Percentiles rank a stretch among this genome's conserved stretches.
Evolutionary conservation across 2,797 vertebrate genomes (phyloP).

Genomic region (Xenentodon cancila): DNA sequence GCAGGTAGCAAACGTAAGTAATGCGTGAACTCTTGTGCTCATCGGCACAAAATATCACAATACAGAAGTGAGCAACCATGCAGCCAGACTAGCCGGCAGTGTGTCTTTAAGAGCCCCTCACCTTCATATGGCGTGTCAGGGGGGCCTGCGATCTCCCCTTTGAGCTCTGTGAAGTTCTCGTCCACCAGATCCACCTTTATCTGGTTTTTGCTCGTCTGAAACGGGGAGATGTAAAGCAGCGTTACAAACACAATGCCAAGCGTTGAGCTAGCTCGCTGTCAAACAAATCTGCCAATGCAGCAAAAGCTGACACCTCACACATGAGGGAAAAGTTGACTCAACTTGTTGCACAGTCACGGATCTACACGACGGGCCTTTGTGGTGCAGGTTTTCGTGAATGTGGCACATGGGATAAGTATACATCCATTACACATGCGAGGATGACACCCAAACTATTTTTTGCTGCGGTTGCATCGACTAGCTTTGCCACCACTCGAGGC

Average conservation of each 20-base stretch:
- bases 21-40: no score
- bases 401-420: neutral
- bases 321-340: conserved; percentile 52
- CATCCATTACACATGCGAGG: neutral
- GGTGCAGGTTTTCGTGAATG: neutral
- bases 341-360: conserved; percentile 56
- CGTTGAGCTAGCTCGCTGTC: conserved; percentile 51
- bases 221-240: conserved; percentile 8
- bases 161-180: conserved; percentile 99
- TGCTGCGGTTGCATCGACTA: conserved; percentile 48
- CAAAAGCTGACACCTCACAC: conserved; percentile 55
- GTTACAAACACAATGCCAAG: conserved; percentile 21
- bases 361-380: neutral
- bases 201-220: conserved; percentile 99
- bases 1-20: no score
- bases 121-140: conserved; percentile 99
- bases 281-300: conserved; percentile 61
- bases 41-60: no score
- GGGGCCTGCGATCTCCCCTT: conserved; percentile 98
- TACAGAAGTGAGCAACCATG: conserved; percentile 11
- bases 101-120: conserved; percentile 52
- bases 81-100: conserved; percentile 14
- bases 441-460: conserved; percentile 19
- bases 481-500: conserved; percentile 25
- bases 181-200: conserved; percentile 99